Evolutionary conservation across 64 coral and sea anemone species (phyloP).

Genomic region (Stylophora pistillata): DNA sequence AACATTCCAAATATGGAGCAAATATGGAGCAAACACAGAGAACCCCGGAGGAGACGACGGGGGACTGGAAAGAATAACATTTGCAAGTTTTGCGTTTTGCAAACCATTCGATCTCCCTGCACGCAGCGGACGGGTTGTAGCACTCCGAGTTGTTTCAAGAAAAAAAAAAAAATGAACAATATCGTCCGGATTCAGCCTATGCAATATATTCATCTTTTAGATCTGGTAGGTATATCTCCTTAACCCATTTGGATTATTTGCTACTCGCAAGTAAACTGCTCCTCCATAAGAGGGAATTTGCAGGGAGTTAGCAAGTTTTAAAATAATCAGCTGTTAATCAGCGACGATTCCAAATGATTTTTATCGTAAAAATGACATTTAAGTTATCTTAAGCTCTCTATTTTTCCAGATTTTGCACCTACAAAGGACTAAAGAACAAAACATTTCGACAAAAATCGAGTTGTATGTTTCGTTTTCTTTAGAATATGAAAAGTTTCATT

Average conservation of each 20-base stretch:
- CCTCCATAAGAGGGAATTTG: too few species aligned
- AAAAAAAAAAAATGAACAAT: constrained; percentile 70
- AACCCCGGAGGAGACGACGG: too few species aligned
- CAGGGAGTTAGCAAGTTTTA: too few species aligned
- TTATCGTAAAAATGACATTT: too few species aligned
- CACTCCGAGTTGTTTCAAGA: too few species aligned
- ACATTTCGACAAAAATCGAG: background rate
- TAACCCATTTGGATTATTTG: background rate
- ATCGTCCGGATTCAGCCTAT: constrained; percentile 92
- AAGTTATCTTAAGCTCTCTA: too few species aligned
- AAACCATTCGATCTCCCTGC: too few species aligned
- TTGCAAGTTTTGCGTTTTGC: too few species aligned
- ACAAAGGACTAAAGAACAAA: background rate
- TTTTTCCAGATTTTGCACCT: background rate
- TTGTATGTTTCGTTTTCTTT: background rate
- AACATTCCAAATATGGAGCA: background rate
- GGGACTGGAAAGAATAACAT: too few species aligned
- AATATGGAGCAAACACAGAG: background rate
- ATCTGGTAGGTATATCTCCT: constrained; percentile 70
- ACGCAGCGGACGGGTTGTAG: too few species aligned
- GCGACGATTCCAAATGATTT: too few species aligned
- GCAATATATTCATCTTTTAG: constrained; percentile 89
- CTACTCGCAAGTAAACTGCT: background rate
- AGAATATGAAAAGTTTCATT: background rate
- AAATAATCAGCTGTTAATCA: too few species aligned